phyloP scores from a whole-genome alignment of 2,797 vertebrate species.

The Argentina silus region DNA sequence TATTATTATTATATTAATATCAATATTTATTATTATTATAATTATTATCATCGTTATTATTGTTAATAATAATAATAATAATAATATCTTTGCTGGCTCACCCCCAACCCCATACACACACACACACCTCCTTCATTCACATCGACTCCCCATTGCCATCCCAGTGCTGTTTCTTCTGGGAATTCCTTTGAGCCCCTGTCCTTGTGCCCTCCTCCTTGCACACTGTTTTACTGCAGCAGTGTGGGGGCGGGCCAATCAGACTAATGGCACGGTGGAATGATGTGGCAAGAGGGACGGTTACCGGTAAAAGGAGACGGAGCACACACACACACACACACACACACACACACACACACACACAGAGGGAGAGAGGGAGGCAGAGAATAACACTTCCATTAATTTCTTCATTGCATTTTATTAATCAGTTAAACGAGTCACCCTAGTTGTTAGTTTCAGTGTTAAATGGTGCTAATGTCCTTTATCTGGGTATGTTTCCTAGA shows the following conservation, averaged over 20 bases:
- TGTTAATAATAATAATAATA: too few relatives aligned
- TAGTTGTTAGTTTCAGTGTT: too few relatives aligned
- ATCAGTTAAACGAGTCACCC: neutral
- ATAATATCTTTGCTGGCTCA: neutral
- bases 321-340: too few relatives aligned
- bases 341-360: too few relatives aligned
- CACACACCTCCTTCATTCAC: conserved; percentile 1
- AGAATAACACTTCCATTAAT: neutral
- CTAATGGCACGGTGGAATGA: conserved; percentile 34
- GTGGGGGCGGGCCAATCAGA: conserved; percentile 52
- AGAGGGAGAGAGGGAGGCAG: too few relatives aligned
- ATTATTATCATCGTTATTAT: too few relatives aligned
- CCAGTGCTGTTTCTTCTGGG: conserved; percentile 1
- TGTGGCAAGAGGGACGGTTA: neutral
- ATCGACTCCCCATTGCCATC: neutral
- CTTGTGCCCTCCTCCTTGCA: conserved; percentile 6
- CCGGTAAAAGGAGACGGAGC: conserved; percentile 10
- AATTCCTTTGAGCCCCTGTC: conserved; percentile 12
- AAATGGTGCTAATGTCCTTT: too few relatives aligned
- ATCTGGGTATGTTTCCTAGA: too few relatives aligned
- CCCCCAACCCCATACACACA: conserved; percentile 3
- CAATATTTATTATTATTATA: too few relatives aligned
- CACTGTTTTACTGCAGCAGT: conserved; percentile 10
- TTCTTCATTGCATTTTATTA: neutral
- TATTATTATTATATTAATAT: too few relatives aligned